Evolutionary conservation across 2,888 invertebrate species (phyloP), one percentile per base, ranked within the genome.

Genomic region (Oxyteleia sp.): DNA sequence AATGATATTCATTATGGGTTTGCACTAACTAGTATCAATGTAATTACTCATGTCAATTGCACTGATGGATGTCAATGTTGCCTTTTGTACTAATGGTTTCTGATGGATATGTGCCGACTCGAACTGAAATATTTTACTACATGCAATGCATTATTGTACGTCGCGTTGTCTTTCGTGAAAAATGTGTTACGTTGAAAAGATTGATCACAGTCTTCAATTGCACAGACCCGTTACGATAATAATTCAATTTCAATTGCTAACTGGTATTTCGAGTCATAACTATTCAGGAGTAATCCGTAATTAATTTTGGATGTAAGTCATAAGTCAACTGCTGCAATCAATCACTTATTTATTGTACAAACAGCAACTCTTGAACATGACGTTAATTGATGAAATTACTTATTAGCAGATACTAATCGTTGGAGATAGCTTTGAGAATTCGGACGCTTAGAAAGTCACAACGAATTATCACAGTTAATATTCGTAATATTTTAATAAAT

Each of bases 301-400:
- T 75, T 66, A 66, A 75, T 57, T 66, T 75, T 57, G 49, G 63
- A 51, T 63, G 59, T 51, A 74, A 74, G 74, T 55, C 63, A 45
- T 47, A 64, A 74, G 63, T 64, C 74, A 74, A 74, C 23, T 55
- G 13, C 64, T 26, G 29, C 47, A 74, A 74, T 74, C 74, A 74
- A 35, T 74, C 64, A 74, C 55, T 64, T 74, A 74, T 74, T 74
- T 74, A 74, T 74, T 64, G 74, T 43, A 38, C 55, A 64, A 74
- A 43, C 38, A 64, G 64, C 64, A 43, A 45, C 26, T 55, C 49
- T 29, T 35, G 55, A 64, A 64, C 47, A 47, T 74, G 64, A 64
- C 55, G 26, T 63, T 74, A 64, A 64, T 74, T 74, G 64, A 74
- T 74, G 53, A 59, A 64, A 55, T 74, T 63, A 64, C 55, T 45